phyloP scores from a whole-genome alignment of 2,888 invertebrate genomes.

The Xanthorhoe designata region DNA sequence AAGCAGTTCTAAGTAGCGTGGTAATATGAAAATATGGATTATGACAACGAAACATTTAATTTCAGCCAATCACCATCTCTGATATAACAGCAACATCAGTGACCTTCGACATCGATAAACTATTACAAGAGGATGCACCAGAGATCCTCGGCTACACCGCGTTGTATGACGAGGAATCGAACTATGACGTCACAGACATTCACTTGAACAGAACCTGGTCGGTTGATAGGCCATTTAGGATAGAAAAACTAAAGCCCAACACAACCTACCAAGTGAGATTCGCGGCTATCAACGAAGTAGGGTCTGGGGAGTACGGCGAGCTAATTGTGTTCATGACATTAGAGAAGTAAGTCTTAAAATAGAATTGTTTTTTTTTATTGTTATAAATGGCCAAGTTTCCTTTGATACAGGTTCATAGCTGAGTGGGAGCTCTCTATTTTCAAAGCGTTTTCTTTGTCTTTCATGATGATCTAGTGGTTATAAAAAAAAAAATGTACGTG shows the following conservation, averaged over 20 bases:
- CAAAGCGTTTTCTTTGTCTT: no score
- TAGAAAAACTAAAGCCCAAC: conserved; percentile 67
- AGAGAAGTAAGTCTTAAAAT: conserved; percentile 63
- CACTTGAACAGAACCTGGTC: conserved; percentile 75
- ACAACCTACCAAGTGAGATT: conserved; percentile 68
- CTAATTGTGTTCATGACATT: conserved; percentile 59
- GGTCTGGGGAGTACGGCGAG: conserved; percentile 63
- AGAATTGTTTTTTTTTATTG: neutral
- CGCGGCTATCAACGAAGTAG: conserved; percentile 71
- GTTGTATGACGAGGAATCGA: conserved; percentile 66
- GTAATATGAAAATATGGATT: no score
- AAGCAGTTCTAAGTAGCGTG: no score
- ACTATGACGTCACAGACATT: conserved; percentile 66
- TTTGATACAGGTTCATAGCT: no score
- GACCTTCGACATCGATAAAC: conserved; percentile 60
- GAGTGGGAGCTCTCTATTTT: no score
- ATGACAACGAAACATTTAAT: conserved; percentile 17
- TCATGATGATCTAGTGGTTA: no score
- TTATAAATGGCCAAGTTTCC: no score
- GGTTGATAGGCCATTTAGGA: conserved; percentile 58
- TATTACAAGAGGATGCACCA: conserved; percentile 57
- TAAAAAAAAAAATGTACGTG: no score
- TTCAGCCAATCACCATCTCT: conserved; percentile 53
- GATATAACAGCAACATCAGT: conserved; percentile 63
- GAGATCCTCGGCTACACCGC: conserved; percentile 64